Evolutionary conservation across 1,140 invertebrate species (phyloP).

Genomic region (Paralvinella palmiformis): DNA sequence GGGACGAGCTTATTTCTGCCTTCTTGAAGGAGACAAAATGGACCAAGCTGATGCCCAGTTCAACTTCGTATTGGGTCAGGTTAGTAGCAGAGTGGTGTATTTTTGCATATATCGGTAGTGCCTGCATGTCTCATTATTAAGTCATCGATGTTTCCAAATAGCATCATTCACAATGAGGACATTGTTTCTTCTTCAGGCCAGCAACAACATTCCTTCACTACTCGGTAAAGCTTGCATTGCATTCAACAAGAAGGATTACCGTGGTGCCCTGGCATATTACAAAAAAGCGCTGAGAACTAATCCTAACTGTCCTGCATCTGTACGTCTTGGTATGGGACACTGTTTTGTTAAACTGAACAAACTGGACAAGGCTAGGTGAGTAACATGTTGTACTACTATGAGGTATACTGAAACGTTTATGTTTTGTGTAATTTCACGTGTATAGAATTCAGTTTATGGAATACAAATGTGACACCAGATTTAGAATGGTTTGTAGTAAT

Average conservation of each 20-base stretch:
- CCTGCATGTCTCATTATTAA: too few relatives aligned
- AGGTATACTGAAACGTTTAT: too few relatives aligned
- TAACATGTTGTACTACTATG: slow-evolving; percentile 1
- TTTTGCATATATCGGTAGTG: too few relatives aligned
- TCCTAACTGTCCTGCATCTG: slow-evolving; percentile 92
- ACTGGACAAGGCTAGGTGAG: slow-evolving; percentile 83
- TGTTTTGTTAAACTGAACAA: slow-evolving; percentile 96
- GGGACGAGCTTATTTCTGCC: slow-evolving; percentile 93
- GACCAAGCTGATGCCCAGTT: slow-evolving; percentile 99
- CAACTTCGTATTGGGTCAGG: slow-evolving; percentile 91
- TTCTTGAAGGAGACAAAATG: slow-evolving; percentile 98
- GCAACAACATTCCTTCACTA: slow-evolving; percentile 87
- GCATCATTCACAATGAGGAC: too few relatives aligned
- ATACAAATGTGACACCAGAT: too few relatives aligned
- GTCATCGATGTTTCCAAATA: too few relatives aligned
- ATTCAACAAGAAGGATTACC: slow-evolving; percentile 66
- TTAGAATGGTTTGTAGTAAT: too few relatives aligned
- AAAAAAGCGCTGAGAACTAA: slow-evolving; percentile 94
- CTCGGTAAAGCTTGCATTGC: slow-evolving; percentile 96
- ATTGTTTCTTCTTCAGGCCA: slow-evolving; percentile 68
- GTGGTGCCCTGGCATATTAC: slow-evolving; percentile 92
- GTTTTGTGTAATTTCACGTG: too few relatives aligned
- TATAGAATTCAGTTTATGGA: too few relatives aligned
- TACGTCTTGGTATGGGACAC: slow-evolving; percentile 94
- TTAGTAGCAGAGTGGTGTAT: slow-evolving; percentile 23